Evolutionary conservation across 1,140 invertebrate genomes (phyloP).

Genomic region (Procambarus clarkii): DNA sequence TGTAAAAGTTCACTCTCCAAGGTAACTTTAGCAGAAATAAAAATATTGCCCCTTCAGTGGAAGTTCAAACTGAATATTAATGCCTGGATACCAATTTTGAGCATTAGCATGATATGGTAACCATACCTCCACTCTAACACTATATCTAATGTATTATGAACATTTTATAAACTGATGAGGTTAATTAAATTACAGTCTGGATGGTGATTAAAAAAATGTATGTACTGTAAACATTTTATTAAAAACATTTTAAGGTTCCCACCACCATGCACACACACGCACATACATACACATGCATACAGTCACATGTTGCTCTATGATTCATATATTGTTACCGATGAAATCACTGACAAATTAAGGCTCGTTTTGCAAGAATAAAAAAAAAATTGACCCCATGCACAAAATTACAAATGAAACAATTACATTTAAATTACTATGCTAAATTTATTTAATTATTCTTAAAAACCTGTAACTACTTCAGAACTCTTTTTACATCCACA

Average conservation of each 20-base stretch:
- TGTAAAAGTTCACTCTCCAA: no score
- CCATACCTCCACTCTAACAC: no score
- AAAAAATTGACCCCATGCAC: neutral
- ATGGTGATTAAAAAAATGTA: neutral
- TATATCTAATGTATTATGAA: no score
- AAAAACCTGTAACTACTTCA: conserved; percentile 20
- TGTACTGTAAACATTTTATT: conserved; percentile 37
- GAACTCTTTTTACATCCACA: no score
- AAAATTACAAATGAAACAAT: neutral
- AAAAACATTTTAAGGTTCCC: conserved; percentile 55
- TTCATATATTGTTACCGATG: neutral
- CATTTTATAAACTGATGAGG: no score
- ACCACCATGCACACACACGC: conserved; percentile 32
- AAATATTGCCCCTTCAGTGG: no score
- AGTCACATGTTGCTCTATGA: conserved; percentile 26
- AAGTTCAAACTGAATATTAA: no score
- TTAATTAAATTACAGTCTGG: no score
- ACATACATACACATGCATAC: conserved; percentile 9
- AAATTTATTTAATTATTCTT: neutral
- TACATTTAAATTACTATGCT: neutral
- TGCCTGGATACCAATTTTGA: no score
- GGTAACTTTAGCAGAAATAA: no score
- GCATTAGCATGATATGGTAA: no score
- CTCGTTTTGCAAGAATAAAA: neutral
- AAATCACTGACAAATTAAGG: neutral